A percentile compares a stretch with the other conserved stretches of the same genome.
Evolutionary conservation across 64 coral and sea anemone genomes (phyloP).

Genomic region (Actinia tenebrosa): DNA sequence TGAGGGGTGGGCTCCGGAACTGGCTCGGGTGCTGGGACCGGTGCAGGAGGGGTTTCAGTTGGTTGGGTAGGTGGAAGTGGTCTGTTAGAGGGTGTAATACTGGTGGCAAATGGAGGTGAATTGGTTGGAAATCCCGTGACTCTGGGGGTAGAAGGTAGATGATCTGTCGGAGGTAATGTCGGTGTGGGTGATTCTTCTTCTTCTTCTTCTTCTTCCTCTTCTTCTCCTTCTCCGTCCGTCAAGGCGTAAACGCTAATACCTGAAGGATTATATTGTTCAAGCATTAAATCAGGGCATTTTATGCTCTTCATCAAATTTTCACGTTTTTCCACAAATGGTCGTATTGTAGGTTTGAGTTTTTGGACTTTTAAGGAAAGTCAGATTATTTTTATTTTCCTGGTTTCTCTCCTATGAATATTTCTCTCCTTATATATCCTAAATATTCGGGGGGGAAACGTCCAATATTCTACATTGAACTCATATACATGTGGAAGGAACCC

Average conservation of each 20-base stretch:
- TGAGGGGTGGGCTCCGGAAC: background rate
- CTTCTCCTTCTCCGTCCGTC: conserved; percentile 27
- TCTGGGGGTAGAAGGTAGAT: background rate
- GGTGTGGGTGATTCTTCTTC: background rate
- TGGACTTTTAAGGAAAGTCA: no score
- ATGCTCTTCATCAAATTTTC: background rate
- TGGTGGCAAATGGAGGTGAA: conserved; percentile 33
- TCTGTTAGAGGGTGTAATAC: background rate
- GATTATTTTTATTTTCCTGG: no score
- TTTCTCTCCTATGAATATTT: no score
- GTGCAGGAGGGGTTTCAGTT: background rate
- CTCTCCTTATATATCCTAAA: no score
- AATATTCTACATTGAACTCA: no score
- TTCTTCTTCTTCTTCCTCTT: conserved; percentile 55
- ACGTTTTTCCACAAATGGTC: no score
- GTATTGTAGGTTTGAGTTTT: no score
- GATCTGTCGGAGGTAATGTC: background rate
- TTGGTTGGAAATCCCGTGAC: background rate
- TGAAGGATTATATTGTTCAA: conserved; percentile 2
- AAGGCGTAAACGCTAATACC: conserved; percentile 47
- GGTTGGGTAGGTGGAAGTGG: background rate
- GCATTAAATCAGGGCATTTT: background rate
- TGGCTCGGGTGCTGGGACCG: background rate
- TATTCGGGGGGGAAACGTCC: no score
- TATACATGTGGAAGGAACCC: no score